A percentile compares a stretch with the other conserved stretches of the same genome.
phyloP scores from a whole-genome alignment of 2,113 vertebrate genomes.

The Myotis brandtii region DNA sequence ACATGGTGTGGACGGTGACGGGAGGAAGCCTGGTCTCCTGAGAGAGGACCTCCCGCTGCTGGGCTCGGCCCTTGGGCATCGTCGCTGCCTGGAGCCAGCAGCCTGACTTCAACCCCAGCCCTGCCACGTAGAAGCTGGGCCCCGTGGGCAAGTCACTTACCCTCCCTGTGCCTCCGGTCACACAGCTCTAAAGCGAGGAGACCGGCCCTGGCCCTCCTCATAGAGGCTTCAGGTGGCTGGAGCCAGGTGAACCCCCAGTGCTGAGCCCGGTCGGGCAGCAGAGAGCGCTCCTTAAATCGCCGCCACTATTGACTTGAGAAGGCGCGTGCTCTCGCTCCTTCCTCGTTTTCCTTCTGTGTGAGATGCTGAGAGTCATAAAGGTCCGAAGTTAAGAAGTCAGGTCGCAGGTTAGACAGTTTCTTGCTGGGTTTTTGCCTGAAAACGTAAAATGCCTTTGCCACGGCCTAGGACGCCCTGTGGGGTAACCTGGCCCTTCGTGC shows the following conservation, averaged over 20 bases:
- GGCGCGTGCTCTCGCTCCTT: background rate
- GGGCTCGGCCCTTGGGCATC: fast-evolving
- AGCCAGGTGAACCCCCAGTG: background rate
- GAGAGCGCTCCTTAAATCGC: background rate
- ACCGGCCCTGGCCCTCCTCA: background rate
- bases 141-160: background rate
- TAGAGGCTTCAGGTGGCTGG: background rate
- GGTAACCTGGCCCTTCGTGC: background rate
- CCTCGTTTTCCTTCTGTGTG: background rate
- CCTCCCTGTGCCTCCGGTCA: background rate
- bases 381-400: background rate
- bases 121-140: background rate
- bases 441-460: constrained; percentile 6
- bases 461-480: background rate
- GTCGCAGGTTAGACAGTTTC: background rate
- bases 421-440: constrained; percentile 1
- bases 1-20: background rate
- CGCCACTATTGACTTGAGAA: background rate
- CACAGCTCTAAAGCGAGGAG: background rate
- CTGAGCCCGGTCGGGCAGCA: background rate
- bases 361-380: background rate
- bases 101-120: background rate
- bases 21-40: background rate
- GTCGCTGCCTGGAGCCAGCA: background rate
- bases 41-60: background rate